phyloP scores from a whole-genome alignment of 1,140 invertebrate genomes.

The Drosophila pachea region DNA sequence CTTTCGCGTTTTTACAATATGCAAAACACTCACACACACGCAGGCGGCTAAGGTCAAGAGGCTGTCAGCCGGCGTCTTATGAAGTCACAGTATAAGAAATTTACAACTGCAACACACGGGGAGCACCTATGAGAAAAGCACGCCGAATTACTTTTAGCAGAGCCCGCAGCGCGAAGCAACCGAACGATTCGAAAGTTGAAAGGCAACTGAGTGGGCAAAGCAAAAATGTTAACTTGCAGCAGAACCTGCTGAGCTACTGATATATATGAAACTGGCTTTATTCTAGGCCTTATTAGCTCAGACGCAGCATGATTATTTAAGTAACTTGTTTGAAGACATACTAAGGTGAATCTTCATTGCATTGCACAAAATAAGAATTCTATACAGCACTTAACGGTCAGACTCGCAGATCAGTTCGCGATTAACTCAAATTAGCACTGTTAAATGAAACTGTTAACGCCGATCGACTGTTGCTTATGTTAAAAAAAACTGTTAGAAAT shows the following conservation, averaged over 20 bases:
- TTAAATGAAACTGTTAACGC: not conserved
- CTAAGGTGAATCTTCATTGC: too few relatives aligned
- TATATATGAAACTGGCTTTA: not conserved
- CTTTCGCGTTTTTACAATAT: slow-evolving; percentile 41
- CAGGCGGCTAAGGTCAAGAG: slow-evolving; percentile 56
- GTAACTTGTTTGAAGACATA: too few relatives aligned
- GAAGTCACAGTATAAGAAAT: slow-evolving; percentile 42
- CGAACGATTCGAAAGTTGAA: slow-evolving; percentile 51
- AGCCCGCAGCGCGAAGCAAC: slow-evolving; percentile 35
- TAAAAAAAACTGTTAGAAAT: not conserved
- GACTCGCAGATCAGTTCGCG: not conserved
- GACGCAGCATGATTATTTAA: not conserved
- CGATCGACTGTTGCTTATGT: not conserved
- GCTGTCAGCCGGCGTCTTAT: slow-evolving; percentile 39
- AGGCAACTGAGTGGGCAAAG: slow-evolving; percentile 48
- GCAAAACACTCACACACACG: slow-evolving; percentile 54
- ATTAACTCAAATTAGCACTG: not conserved
- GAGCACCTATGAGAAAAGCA: slow-evolving; percentile 36
- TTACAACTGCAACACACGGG: slow-evolving; percentile 28
- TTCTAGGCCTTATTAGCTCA: not conserved
- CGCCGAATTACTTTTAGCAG: slow-evolving; percentile 38
- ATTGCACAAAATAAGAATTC: too few relatives aligned
- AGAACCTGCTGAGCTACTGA: slow-evolving; percentile 11
- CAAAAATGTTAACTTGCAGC: slow-evolving; percentile 8
- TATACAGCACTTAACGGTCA: not conserved